These are phyloP conservation scores for Anoplius nigerrimus DNA, from an alignment of 2,888 invertebrate genomes.

Conservation along the genomic window DNA sequence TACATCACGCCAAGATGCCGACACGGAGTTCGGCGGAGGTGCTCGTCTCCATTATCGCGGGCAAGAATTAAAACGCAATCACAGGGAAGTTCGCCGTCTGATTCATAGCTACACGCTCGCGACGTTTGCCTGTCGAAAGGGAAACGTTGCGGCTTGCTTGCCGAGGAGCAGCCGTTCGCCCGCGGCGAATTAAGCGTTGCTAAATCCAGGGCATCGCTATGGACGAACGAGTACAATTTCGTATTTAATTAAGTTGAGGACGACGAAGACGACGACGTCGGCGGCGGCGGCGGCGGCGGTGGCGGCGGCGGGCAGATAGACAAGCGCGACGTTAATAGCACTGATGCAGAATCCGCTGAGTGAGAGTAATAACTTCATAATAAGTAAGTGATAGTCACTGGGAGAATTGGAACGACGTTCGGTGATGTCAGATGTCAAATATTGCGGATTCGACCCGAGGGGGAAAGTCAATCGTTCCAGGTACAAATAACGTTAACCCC, in stretches of 20 bases:
- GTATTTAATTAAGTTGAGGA: conserved; percentile 48
- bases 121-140: background rate
- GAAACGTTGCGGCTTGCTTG: no score
- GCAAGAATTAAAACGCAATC: conserved; percentile 65
- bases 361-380: background rate
- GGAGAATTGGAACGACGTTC: background rate
- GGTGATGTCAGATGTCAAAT: background rate
- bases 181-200: conserved; percentile 39
- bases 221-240: conserved; percentile 43
- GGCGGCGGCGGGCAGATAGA: conserved; percentile 63
- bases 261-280: conserved; percentile 21
- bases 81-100: conserved; percentile 43
- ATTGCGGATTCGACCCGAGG: no score
- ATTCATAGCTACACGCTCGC: conserved; percentile 1
- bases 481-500: no score
- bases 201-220: conserved; percentile 51
- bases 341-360: no score
- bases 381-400: background rate
- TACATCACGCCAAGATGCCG: no score
- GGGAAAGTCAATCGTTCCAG: no score
- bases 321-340: conserved; percentile 57
- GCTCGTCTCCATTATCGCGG: conserved; percentile 57
- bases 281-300: conserved; percentile 64
- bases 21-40: background rate
- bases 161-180: background rate